Evolutionary conservation across 2,888 invertebrate species (phyloP).

Genomic region (Drosophila flavopinicola): DNA sequence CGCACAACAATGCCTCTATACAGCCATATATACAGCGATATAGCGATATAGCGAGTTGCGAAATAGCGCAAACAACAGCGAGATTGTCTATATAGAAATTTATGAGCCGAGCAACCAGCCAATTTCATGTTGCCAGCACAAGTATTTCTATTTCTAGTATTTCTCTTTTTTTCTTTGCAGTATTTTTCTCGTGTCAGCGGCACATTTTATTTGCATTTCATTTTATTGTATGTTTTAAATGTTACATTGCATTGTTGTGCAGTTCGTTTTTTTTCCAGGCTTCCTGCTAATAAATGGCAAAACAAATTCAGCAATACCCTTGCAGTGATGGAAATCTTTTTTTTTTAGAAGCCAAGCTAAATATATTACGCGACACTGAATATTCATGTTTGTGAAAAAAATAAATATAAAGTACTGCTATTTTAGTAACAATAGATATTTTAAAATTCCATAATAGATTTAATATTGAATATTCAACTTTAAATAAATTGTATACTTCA

Average conservation of each 20-base stretch:
- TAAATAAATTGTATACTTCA: too few species aligned
- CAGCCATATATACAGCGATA: too few species aligned
- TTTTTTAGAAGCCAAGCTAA: constrained; percentile 1
- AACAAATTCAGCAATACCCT: constrained; percentile 38
- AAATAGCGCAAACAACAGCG: constrained; percentile 48
- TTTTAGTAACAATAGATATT: too few species aligned
- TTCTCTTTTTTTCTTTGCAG: constrained; percentile 8
- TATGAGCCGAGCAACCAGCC: constrained; percentile 69
- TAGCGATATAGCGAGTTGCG: constrained; percentile 22
- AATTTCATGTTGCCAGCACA: constrained; percentile 66
- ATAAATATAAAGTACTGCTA: too few species aligned
- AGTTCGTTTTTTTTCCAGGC: constrained; percentile 14
- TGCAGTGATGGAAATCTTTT: background rate
- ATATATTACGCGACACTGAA: constrained; percentile 2
- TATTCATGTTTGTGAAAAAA: background rate
- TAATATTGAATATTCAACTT: too few species aligned
- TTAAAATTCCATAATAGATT: too few species aligned
- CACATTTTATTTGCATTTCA: constrained; percentile 54
- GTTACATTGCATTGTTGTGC: constrained; percentile 52
- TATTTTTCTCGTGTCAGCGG: constrained; percentile 33
- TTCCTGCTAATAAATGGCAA: constrained; percentile 10
- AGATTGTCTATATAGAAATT: constrained; percentile 64
- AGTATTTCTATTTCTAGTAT: constrained; percentile 12
- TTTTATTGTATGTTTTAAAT: constrained; percentile 54
- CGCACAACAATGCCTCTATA: constrained; percentile 33